phyloP scores from a whole-genome alignment of 2,797 vertebrate species.

The Glossophaga mutica region DNA sequence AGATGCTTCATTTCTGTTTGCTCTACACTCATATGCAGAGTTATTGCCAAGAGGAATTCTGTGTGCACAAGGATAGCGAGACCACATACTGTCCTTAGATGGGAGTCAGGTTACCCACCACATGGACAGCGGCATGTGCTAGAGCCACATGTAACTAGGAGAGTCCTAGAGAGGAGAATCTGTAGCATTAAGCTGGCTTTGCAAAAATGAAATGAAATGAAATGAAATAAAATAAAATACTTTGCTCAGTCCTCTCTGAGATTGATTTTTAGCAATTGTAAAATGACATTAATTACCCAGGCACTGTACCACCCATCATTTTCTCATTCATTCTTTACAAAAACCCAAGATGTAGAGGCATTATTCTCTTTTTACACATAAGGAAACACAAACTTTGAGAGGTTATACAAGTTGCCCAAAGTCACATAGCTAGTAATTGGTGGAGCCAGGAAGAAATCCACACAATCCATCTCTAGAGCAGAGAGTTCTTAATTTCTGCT shows the following conservation, averaged over 20 bases:
- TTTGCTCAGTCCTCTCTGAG: neutral
- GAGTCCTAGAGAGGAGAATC: constrained; percentile 5
- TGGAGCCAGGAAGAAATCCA: neutral
- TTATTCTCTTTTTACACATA: constrained; percentile 29
- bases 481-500: neutral
- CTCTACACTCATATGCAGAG: neutral
- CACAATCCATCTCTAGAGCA: neutral
- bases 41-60: constrained; percentile 43
- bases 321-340: neutral
- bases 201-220: neutral
- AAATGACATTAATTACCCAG: neutral
- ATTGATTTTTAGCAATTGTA: constrained; percentile 7
- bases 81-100: constrained; percentile 10
- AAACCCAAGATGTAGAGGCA: neutral
- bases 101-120: constrained; percentile 42
- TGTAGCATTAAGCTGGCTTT: constrained; percentile 57
- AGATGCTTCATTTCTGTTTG: neutral
- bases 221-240: neutral
- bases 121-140: neutral
- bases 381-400: neutral
- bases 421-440: neutral
- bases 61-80: constrained; percentile 41
- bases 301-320: neutral
- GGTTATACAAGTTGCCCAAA: neutral
- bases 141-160: constrained; percentile 15